Percentiles rank a stretch among this genome's conserved stretches.
Evolutionary conservation across 2,113 vertebrate species (phyloP).

Genomic region (mouse (Mus musculus)): DNA sequence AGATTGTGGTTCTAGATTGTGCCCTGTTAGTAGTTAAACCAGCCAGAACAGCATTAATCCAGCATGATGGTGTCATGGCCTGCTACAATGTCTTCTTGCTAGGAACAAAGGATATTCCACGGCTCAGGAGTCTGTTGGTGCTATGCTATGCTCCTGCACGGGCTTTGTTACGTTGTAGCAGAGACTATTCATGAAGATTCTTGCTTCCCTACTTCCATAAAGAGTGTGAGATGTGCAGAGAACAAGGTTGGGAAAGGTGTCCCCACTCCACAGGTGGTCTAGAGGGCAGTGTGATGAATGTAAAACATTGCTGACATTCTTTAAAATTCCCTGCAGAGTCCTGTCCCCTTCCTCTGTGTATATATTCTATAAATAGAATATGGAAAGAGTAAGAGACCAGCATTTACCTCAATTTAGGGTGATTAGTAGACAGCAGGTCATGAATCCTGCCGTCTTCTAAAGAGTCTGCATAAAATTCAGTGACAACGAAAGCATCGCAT

Average conservation of each 20-base stretch:
- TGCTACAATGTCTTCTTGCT: background rate
- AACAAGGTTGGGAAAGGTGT: background rate
- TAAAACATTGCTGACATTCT: background rate
- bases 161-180: background rate
- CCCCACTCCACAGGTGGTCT: background rate
- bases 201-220: background rate
- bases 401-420: background rate
- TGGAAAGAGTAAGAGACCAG: background rate
- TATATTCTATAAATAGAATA: background rate
- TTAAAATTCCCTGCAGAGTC: background rate
- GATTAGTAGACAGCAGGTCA: background rate
- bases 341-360: background rate
- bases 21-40: background rate
- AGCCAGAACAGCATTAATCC: background rate
- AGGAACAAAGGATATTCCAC: background rate
- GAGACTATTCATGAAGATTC: background rate
- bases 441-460: background rate
- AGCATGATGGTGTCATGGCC: too few relatives aligned
- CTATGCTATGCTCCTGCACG: background rate
- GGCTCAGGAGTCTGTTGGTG: background rate
- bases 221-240: background rate
- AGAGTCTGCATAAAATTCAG: conserved; percentile 23
- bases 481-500: conserved; percentile 15
- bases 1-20: too few relatives aligned
- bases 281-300: background rate